Base-by-base conservation (phyloP, 1,140 invertebrate species). In the Calephelis nemesis region DNA sequence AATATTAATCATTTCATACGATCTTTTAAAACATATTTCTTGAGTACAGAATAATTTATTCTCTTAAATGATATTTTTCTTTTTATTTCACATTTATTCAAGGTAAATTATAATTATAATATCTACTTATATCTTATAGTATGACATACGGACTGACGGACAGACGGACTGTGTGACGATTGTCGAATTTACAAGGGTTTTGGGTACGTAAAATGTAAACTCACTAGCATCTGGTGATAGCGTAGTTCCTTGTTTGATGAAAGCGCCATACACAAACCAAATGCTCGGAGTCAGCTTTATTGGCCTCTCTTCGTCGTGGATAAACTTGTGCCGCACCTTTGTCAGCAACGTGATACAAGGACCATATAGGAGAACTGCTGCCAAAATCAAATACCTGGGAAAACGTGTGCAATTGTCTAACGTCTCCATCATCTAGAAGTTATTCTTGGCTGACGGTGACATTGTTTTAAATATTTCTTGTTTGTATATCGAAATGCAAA, bases 201-300 rank as follows among this genome's bases (percentile, higher is more conserved):
- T 39, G 5, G 19, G 0, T 7, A 39, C 2, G 5, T 39, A 8
- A 4, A 60, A 39, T 9, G 15, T 42, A 30, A 47, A 87, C 89
- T 93, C 82, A 97, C 96, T 96, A 79, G 95, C 94, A 65, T 94
- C 93, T 8, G 96, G 96, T 49, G 94, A 93, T n/a, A 97, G 87
- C 0, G 94, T 95, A 30, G 96, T 96, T 42, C 97, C 96, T 88
- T 98, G 97, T 75, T 97, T 97, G 88, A 97, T 94, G n/a, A 97
- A 92, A 11, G 96, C 96, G 12, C 96, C 96, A 81, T 97, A 98
- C 2, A 96, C 96, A 76, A 97, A 98, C 97, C 97, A 97, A 58
- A 96, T 91, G 74, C 96, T 97, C 7, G 94, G 92, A 7, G 93
- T 92, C 15, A 97, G 77, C 0, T 93, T 91, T 72, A 95, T 96